Percentiles rank a stretch among this genome's conserved stretches.
phyloP scores from a whole-genome alignment of 2,797 vertebrate genomes.

The Leptodactylus fallax region DNA sequence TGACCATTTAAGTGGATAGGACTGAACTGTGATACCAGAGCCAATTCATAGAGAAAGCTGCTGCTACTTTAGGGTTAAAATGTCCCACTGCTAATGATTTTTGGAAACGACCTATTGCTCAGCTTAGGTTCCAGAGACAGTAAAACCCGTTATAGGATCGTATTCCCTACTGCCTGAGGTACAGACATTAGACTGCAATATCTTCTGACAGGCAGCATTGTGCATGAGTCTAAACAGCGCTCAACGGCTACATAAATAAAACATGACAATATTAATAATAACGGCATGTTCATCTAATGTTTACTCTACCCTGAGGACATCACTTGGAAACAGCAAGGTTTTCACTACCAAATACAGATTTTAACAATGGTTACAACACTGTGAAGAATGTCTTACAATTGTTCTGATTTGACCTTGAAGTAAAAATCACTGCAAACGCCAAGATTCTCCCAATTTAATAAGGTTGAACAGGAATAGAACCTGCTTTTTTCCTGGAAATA shows the following conservation, averaged over 20 bases:
- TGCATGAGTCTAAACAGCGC: neutral
- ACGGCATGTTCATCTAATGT: neutral
- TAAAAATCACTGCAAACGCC: neutral
- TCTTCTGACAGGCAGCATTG: neutral
- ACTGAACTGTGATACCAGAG: neutral
- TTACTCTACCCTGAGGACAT: neutral
- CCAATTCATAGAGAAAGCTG: neutral
- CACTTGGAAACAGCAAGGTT: neutral
- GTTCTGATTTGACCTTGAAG: neutral
- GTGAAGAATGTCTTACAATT: neutral
- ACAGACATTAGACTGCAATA: neutral
- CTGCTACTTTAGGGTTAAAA: too few species aligned
- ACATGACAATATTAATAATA: neutral
- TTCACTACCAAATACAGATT: neutral
- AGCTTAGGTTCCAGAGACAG: too few species aligned
- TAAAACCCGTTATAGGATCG: too few species aligned
- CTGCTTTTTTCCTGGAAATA: too few species aligned
- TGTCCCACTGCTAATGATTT: neutral
- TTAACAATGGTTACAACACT: neutral
- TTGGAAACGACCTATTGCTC: too few species aligned
- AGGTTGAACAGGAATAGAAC: neutral
- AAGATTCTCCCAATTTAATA: neutral
- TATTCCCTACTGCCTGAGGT: neutral
- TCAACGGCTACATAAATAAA: neutral
- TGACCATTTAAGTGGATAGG: too few species aligned